phyloP scores from a whole-genome alignment of 2,113 vertebrate species.

The Bubo blakistoni region DNA sequence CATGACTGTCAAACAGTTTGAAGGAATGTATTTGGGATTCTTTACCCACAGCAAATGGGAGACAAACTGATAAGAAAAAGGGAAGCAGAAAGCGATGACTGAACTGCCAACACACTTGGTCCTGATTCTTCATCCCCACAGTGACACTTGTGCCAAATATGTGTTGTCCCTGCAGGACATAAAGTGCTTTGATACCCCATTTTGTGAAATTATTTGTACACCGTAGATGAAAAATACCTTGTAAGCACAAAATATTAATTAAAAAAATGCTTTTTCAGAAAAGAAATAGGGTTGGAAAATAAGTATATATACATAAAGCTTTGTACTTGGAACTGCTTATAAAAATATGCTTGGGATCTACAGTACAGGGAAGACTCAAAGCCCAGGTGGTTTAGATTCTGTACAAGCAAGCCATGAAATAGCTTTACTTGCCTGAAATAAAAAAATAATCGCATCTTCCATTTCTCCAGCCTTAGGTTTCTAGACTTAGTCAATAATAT shows the following conservation, averaged over 20 bases:
- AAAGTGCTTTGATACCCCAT: background rate
- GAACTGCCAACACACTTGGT: background rate
- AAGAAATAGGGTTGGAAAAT: background rate
- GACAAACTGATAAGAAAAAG: background rate
- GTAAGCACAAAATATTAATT: background rate
- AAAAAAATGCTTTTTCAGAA: background rate
- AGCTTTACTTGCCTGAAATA: background rate
- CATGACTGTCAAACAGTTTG: background rate
- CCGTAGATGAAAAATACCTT: background rate
- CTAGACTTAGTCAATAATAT: background rate
- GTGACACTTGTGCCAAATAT: background rate
- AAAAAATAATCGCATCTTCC: background rate
- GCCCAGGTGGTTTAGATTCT: background rate
- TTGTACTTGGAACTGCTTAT: background rate
- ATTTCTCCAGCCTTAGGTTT: background rate
- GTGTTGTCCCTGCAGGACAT: background rate
- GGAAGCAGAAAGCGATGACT: background rate
- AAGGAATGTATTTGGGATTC: background rate
- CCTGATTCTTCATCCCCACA: background rate
- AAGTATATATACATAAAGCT: background rate
- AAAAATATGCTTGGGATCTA: background rate
- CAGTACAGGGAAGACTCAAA: background rate
- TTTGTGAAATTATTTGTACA: background rate
- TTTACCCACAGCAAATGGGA: background rate
- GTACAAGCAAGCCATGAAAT: background rate